These are phyloP conservation scores for Euschistus heros DNA, from an alignment of 1,140 invertebrate genomes.

Conservation along the genomic window DNA sequence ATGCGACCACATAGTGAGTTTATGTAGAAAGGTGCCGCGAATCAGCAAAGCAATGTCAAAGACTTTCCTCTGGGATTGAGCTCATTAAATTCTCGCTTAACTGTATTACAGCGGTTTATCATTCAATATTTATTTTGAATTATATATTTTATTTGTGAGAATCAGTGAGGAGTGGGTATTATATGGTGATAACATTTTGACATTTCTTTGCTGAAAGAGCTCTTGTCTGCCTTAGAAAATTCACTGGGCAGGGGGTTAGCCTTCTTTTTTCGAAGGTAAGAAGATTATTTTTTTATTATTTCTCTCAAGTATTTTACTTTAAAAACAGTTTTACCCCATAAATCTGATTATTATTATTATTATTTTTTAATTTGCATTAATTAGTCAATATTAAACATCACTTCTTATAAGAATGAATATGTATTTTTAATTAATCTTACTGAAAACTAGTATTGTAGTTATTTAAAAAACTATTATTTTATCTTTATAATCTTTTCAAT, in stretches of 20 bases:
- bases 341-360: too few species aligned
- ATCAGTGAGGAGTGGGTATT: constrained; percentile 18
- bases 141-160: background rate
- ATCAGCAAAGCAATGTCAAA: constrained; percentile 34
- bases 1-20: constrained; percentile 28
- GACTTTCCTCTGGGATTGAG: constrained; percentile 11
- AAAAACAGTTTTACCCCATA: too few species aligned
- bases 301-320: constrained; percentile 19
- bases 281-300: constrained; percentile 14
- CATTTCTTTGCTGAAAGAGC: constrained; percentile 33
- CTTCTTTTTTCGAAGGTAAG: constrained; percentile 6
- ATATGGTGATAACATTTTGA: constrained; percentile 29
- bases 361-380: too few species aligned
- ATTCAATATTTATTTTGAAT: too few species aligned
- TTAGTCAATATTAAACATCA: too few species aligned
- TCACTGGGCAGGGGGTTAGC: background rate
- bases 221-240: constrained; percentile 22
- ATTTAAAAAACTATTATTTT: too few species aligned
- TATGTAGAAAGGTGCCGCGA: constrained; percentile 16
- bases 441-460: too few species aligned
- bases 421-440: too few species aligned
- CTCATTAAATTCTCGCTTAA: background rate
- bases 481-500: too few species aligned
- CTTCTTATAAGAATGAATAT: too few species aligned
- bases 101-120: too few species aligned